Base-by-base conservation (phyloP, 1,140 invertebrate species). In the Papilio xuthus region DNA sequence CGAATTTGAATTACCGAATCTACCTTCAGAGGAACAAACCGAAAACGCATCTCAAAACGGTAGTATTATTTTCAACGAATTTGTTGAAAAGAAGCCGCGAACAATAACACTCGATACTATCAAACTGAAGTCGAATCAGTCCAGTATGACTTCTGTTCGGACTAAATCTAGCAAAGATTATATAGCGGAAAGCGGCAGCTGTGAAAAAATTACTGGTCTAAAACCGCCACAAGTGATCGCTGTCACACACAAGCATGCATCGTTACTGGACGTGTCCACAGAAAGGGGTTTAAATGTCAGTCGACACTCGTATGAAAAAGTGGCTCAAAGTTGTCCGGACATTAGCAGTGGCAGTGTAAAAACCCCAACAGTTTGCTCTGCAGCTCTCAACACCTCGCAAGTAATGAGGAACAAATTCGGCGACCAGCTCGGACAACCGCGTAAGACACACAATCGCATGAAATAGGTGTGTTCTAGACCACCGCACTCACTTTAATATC, bases 391-490 rank as follows among this genome's bases (percentile, higher is more conserved):
- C 50, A 32, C 41, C 70, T 72, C 18, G 6, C 70, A 18, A 44
- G 20, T 23, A 13, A 3, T 47, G 28, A 53, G 56, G 10, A 60
- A 32, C 53, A 76, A 76, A 23, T 18, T 15, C 71, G 50, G 50
- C 69, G 71, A 32, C 47, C 60, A 63, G 41, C 78, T 13, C 41
- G 72, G 76, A 77, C 41, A 82, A 78, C 77, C 88, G 86, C 82
- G 91, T 92, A 93, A 92, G 91, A 88, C 85, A 82, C 82, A 78
- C 81, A 85, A 89, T 88, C 85, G 92, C 92, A 93, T 92, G 92
- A 91, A 85, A 91, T 91, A 92, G 91, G 89, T 92, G 88, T 92
- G 91, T 93, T 88, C 85, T 86, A 87, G 86, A 76, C 80, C 78
- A 63, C 41, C 44, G 81, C 85, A 86, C 81, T 79, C 77, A 79